Evolutionary conservation across 2,113 vertebrate genomes (phyloP), one percentile per base, ranked within the genome.

Genomic region (Cyrtonyx montezumae): DNA sequence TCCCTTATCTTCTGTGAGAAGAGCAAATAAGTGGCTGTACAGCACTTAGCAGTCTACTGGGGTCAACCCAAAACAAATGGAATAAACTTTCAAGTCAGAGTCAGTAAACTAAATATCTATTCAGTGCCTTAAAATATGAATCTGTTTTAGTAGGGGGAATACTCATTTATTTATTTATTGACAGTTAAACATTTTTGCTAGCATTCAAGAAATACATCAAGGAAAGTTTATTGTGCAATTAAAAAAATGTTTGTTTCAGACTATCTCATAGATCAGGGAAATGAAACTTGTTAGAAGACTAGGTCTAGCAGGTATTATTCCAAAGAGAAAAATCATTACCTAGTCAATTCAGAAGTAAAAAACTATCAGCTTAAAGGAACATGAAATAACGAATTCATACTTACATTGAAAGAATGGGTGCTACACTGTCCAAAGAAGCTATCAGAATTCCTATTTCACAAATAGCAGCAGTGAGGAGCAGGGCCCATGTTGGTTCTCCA

Each of bases 331-430:
- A 87, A 11, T 10, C 20, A 45, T 32, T 48, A 56, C 25, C 10
- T 42, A 9, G 8, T 40, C 68, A 76, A 74, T 75, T 76, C n/a
- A 28, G 62, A 79, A 66, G 55, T 19, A 82, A 76, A 88, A 56
- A 10, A 53, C 13, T 48, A 37, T 58, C 48, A 66, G 56, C 16
- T 75, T 83, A 48, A 34, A 66, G 71, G 43, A 92, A 37, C 8
- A 68, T 5, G 48, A 86, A 75, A 4, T 15, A 58, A 8, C 21
- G 28, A 20, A 13, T 19, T 55, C 6, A 46, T 81, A 97, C 99
- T 97, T 96, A 99, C 99, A 99, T 99, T 73, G 99, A 99, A 55
- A 99, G 98, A 96, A 99, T 99, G 2, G 99, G 99, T 48, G 99
- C 99, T 91, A 99, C 99, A 0, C 98, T 98, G 55, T 99, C 99